Evolutionary conservation across 2,888 invertebrate species (phyloP), one percentile per base, ranked within the genome.

Genomic region (Ochlodes sylvanus): DNA sequence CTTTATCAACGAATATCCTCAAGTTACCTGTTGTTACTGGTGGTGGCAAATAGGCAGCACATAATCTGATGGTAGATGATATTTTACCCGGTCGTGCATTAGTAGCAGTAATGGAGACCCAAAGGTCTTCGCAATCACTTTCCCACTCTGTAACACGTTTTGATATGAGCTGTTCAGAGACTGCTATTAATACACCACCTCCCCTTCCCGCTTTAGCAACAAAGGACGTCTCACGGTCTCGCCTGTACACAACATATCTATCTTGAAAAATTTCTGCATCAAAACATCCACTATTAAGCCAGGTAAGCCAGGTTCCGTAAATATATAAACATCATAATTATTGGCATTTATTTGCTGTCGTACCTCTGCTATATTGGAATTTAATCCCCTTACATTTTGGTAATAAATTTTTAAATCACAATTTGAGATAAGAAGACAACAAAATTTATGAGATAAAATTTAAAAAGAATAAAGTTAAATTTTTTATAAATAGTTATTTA

Each of bases 121-220:
- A 72, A 19, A 70, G 34, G 54, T 69, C 67, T 44, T 72, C 70
- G 47, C 65, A 61, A 0, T 65, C 62, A 52, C 70, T 71, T 62
- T 73, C 71, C 69, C 69, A 73, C 10, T 55, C 58, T 10, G 2
- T 17, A 0, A 60, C 21, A 7, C 71, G 56, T 10, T 54, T 58
- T 32, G 72, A 71, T 0, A 52, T 12, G 0, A 69, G 17, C n/a
- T 52, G 38, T 7, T 64, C 61, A 1, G 57, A 61, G 5, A 73
- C 69, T 0, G 73, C 71, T 17, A 73, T 70, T 15, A 72, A 52
- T 7, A 73, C 74, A 2, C 72, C 72, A 9, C 74, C 74, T n/a
- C 74, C 74, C 7, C 63, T 62, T 17, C 56, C 68, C 0, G 60
- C 21, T 7, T 19, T 15, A 38, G 65, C 17, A 41, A 57, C 56